These are phyloP conservation scores for Anarsia innoxiella DNA, from an alignment of 2,888 invertebrate species.

Conservation along the genomic window DNA sequence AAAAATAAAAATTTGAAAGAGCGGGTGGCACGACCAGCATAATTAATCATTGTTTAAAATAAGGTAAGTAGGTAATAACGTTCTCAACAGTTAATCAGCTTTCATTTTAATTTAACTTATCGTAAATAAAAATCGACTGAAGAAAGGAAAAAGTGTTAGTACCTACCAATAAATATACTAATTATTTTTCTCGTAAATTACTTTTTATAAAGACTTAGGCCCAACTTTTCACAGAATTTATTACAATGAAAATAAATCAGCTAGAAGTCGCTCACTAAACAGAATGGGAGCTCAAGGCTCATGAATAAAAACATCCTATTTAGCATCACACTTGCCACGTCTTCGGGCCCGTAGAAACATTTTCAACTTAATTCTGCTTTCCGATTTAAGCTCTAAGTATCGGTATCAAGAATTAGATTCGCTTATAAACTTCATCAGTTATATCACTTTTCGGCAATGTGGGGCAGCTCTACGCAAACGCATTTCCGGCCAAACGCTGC, in stretches of 20 bases:
- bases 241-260: conserved; percentile 68
- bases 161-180: no score
- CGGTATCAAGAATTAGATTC: conserved; percentile 45
- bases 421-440: conserved; percentile 43
- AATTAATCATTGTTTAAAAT: no score
- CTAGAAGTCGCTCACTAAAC: conserved; percentile 64
- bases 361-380: conserved; percentile 23
- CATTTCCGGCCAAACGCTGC: conserved; percentile 72
- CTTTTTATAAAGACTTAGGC: conserved; percentile 39
- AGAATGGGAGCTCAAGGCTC: conserved; percentile 66
- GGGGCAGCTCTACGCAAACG: conserved; percentile 70
- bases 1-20: no score
- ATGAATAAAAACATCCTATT: conserved; percentile 75
- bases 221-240: conserved; percentile 61
- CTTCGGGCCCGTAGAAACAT: conserved; percentile 42
- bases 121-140: not conserved
- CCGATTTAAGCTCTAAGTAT: conserved; percentile 38
- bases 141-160: no score
- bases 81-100: not conserved
- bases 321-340: conserved; percentile 62
- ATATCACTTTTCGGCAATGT: conserved; percentile 52
- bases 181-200: conserved; percentile 21
- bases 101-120: not conserved
- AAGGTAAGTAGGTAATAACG: no score
- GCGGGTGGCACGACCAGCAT: no score